Conservation (phyloP, 2,113 vertebrate species). For the Nannospalax galili region DNA sequence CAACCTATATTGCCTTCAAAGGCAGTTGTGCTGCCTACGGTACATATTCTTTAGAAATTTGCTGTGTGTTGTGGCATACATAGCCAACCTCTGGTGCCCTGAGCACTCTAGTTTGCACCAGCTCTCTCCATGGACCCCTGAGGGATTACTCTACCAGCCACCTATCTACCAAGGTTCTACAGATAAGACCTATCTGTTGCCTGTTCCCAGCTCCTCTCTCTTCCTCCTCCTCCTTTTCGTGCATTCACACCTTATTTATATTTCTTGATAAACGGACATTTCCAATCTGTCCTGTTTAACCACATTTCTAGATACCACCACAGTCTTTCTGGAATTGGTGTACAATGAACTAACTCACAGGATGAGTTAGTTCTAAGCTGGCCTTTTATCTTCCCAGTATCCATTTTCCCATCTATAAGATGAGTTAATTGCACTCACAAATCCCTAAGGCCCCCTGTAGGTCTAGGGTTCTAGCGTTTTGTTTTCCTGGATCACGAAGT, state of each 20-base stretch:
- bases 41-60: not conserved
- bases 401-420: not conserved
- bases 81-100: not conserved
- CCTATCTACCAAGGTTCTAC: not conserved
- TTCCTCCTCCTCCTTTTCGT: not conserved
- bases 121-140: accelerated
- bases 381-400: not conserved
- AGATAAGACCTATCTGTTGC: not conserved
- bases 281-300: not conserved
- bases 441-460: not conserved
- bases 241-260: not conserved
- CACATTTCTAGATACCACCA: not conserved
- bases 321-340: not conserved
- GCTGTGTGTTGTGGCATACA: no score
- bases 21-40: not conserved
- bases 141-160: not conserved
- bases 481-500: not conserved
- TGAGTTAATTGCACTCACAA: not conserved
- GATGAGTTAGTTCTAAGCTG: not conserved
- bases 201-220: not conserved
- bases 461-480: not conserved
- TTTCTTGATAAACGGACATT: not conserved
- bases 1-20: not conserved
- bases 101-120: no score
- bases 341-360: not conserved